Conservation (phyloP, 2,113 vertebrate genomes). For the Octodon degus region DNA sequence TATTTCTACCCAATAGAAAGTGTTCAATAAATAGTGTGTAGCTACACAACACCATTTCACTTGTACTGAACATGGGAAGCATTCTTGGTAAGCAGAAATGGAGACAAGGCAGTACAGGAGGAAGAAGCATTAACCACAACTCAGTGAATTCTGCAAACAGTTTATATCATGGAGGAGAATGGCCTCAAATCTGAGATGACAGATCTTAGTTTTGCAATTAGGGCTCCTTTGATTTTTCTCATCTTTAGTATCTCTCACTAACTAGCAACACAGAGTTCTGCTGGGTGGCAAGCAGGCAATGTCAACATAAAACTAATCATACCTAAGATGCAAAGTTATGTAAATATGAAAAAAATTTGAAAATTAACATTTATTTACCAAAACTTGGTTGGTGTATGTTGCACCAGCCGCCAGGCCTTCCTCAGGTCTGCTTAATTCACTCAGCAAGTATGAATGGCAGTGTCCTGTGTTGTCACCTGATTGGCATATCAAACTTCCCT, state of each 20-base stretch:
- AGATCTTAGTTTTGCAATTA: not conserved
- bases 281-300: no score
- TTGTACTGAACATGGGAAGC: not conserved
- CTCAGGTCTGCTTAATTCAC: not conserved
- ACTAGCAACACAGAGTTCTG: no score
- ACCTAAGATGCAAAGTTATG: not conserved
- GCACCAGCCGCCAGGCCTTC: not conserved
- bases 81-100: not conserved
- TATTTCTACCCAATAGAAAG: conserved; percentile 19
- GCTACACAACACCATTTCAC: not conserved
- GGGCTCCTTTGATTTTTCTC: no score
- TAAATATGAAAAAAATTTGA: not conserved
- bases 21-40: not conserved
- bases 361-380: not conserved
- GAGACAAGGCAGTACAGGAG: not conserved
- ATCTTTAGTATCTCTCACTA: not conserved
- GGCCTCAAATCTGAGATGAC: not conserved
- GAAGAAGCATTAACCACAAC: not conserved
- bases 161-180: not conserved
- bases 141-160: not conserved
- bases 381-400: not conserved
- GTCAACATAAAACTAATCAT: not conserved
- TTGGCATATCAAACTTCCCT: not conserved
- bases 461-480: not conserved
- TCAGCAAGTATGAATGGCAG: not conserved